Evolutionary conservation across 2,113 vertebrate genomes (phyloP).

Genomic region (Tragelaphus imberbis): DNA sequence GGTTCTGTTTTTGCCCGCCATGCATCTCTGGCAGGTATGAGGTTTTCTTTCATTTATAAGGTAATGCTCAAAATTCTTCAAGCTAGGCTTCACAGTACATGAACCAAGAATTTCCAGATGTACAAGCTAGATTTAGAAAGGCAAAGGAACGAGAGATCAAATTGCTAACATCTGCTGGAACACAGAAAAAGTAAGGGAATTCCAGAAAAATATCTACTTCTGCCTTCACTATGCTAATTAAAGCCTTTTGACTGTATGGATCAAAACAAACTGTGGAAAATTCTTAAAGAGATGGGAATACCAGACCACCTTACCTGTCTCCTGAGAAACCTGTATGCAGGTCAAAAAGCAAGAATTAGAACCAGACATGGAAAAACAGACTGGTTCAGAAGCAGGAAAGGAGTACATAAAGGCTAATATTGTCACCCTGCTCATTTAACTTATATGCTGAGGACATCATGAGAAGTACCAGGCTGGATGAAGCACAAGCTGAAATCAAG

Average conservation of each 20-base stretch:
- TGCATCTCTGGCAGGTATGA: background rate
- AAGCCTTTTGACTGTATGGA: background rate
- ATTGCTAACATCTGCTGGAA: background rate
- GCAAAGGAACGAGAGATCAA: background rate
- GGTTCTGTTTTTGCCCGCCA: background rate
- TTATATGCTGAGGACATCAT: background rate
- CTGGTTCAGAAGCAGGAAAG: background rate
- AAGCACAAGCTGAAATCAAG: background rate
- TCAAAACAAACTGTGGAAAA: background rate
- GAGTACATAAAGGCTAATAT: background rate
- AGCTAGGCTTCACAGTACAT: background rate
- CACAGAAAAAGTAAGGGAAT: background rate
- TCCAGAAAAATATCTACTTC: background rate
- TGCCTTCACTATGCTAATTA: background rate
- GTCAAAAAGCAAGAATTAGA: background rate
- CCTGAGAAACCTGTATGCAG: background rate
- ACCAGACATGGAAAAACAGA: background rate
- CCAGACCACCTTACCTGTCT: background rate
- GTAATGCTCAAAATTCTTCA: background rate
- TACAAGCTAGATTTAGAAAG: background rate
- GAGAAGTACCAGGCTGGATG: background rate
- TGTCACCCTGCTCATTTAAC: background rate
- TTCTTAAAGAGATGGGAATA: background rate
- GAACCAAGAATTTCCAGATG: background rate
- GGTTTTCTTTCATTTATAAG: background rate